Conservation (phyloP, 2,888 invertebrate genomes). For the Drosophila multiciliata region DNA sequence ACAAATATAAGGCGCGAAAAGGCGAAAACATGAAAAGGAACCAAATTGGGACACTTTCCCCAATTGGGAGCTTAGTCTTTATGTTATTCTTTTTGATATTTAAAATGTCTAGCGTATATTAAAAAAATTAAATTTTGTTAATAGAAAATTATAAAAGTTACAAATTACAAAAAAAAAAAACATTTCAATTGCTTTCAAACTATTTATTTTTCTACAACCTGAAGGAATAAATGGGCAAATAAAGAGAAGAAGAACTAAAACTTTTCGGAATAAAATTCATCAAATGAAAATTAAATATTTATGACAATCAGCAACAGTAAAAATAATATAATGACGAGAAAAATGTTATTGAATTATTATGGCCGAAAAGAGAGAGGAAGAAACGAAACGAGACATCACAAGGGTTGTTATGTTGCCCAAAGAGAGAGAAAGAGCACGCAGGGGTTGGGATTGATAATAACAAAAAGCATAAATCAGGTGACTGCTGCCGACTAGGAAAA, state of each 20-base stretch:
- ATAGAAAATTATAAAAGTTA: not conserved
- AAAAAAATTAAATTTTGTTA: not conserved
- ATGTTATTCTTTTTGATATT: not conserved
- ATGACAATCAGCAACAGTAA: not conserved
- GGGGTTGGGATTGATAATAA: conserved; percentile 12
- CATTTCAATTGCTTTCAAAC: not conserved
- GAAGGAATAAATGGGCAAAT: not conserved
- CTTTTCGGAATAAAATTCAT: not conserved
- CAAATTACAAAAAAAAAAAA: not conserved
- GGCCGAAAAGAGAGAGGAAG: conserved; percentile 10
- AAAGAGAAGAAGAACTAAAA: not conserved
- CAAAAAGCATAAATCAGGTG: conserved; percentile 38
- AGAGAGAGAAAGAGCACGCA: not conserved
- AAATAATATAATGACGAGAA: conserved; percentile 7
- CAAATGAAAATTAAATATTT: not conserved
- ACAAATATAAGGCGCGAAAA: conserved; percentile 40
- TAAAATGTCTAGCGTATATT: not conserved
- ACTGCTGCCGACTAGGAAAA: not conserved
- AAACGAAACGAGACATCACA: conserved; percentile 19
- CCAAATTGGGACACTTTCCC: not conserved
- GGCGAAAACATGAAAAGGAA: conserved; percentile 16
- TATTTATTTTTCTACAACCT: not conserved
- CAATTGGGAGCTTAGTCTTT: not conserved
- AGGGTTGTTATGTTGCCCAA: conserved; percentile 23
- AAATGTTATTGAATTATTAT: conserved; percentile 25